Evolutionary conservation across 2,888 invertebrate species (phyloP).

Genomic region (Sphaerophoria taeniata): DNA sequence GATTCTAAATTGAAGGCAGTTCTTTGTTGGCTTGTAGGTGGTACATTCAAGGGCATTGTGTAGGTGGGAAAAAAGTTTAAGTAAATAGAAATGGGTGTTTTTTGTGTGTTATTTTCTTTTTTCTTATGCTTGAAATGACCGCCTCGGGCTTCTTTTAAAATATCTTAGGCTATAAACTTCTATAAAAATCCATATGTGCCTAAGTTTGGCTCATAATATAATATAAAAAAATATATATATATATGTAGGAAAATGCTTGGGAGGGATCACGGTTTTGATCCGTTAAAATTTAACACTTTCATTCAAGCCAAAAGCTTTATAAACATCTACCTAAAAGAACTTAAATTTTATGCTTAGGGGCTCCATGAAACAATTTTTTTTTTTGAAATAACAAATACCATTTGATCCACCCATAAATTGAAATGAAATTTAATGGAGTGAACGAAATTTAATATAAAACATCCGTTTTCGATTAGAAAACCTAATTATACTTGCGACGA

Average conservation of each 20-base stretch:
- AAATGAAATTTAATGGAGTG: too few species aligned
- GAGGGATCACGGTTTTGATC: background rate
- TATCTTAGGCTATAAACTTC: slow-evolving; percentile 15
- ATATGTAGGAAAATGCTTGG: background rate
- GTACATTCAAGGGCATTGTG: background rate
- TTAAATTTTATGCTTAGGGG: too few species aligned
- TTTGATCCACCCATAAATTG: too few species aligned
- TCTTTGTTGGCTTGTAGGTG: background rate
- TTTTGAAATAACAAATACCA: too few species aligned
- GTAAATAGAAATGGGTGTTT: slow-evolving; percentile 19
- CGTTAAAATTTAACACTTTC: background rate
- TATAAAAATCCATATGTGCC: slow-evolving; percentile 30
- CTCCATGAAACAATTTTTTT: too few species aligned
- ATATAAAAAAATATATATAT: background rate
- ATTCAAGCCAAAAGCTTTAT: background rate
- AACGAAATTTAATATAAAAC: too few species aligned
- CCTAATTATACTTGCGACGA: too few species aligned
- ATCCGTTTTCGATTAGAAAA: too few species aligned
- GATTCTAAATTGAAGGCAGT: background rate
- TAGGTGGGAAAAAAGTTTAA: slow-evolving; percentile 13
- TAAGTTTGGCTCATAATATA: background rate
- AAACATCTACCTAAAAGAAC: too few species aligned
- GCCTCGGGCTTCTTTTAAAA: slow-evolving; percentile 21
- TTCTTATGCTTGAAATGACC: slow-evolving; percentile 14
- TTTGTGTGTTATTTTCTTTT: background rate